phyloP scores from a whole-genome alignment of 2,888 invertebrate genomes.

The Pyralis farinalis region DNA sequence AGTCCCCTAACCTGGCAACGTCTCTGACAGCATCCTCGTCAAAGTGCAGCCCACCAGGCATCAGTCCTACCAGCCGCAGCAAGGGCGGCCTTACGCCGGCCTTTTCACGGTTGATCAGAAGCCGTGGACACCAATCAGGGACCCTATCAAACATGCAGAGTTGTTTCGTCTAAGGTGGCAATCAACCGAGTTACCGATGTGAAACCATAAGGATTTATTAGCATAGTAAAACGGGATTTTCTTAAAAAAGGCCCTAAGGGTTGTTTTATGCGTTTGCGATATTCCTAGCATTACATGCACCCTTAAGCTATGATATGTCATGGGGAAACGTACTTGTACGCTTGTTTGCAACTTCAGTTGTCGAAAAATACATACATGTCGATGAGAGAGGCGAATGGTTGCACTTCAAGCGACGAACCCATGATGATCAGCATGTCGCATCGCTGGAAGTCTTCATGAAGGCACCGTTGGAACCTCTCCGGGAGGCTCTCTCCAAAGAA shows the following conservation, averaged over 20 bases:
- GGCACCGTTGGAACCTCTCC: constrained; percentile 85
- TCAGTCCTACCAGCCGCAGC: constrained; percentile 52
- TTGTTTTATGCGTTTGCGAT: no score
- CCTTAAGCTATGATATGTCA: no score
- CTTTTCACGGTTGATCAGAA: constrained; percentile 93
- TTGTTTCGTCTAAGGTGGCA: no score
- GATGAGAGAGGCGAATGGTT: constrained; percentile 95
- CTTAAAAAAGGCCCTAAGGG: no score
- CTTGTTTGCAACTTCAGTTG: no score
- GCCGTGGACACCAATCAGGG: constrained; percentile 86
- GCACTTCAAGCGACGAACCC: constrained; percentile 96
- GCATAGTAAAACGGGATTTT: no score
- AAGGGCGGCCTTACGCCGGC: constrained; percentile 69
- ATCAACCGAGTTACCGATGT: no score
- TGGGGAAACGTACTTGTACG: no score
- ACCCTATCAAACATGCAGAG: constrained; percentile 68
- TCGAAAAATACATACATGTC: constrained; percentile 83
- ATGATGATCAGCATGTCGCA: constrained; percentile 96
- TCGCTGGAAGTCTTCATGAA: constrained; percentile 87
- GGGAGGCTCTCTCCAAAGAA: constrained; percentile 97
- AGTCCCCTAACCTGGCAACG: constrained; percentile 91
- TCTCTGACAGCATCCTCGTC: constrained; percentile 86
- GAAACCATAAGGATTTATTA: no score
- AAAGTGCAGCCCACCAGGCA: constrained; percentile 84
- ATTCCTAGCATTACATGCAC: no score